These are phyloP conservation scores for Gastrophryne carolinensis DNA, from an alignment of 2,797 vertebrate species.

Conservation along the genomic window DNA sequence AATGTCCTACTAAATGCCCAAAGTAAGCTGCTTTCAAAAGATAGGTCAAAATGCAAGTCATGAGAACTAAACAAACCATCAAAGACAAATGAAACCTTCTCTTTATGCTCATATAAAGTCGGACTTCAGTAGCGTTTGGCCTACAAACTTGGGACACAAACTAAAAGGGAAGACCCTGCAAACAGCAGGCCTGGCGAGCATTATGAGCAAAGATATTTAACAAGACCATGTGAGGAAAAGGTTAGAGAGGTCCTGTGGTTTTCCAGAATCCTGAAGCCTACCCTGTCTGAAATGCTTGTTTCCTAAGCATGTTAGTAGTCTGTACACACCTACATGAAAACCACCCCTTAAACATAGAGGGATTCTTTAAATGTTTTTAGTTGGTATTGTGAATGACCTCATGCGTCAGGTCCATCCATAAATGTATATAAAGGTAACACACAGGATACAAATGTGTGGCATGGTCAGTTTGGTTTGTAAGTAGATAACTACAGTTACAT, in stretches of 20 bases:
- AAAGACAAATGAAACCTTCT: neutral
- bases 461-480: no score
- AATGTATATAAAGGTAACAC: no score
- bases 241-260: neutral
- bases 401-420: no score
- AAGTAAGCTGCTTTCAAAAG: neutral
- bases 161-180: neutral
- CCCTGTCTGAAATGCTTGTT: neutral
- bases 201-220: neutral
- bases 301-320: neutral
- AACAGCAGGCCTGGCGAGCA: neutral
- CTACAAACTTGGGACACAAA: neutral
- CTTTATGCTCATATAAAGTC: neutral
- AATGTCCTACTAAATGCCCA: conserved; percentile 3
- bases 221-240: neutral
- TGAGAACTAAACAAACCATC: neutral
- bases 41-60: neutral
- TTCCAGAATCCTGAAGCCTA: neutral
- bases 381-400: no score
- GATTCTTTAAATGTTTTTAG: no score
- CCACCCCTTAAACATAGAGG: no score
- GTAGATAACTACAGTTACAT: no score
- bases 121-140: neutral
- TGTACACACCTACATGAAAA: neutral
- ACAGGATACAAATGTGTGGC: no score